Percentiles rank a stretch among this genome's conserved stretches.
Conservation (phyloP, 2,113 vertebrate species). For the Sinocyclocheilus anophthalmus region DNA sequence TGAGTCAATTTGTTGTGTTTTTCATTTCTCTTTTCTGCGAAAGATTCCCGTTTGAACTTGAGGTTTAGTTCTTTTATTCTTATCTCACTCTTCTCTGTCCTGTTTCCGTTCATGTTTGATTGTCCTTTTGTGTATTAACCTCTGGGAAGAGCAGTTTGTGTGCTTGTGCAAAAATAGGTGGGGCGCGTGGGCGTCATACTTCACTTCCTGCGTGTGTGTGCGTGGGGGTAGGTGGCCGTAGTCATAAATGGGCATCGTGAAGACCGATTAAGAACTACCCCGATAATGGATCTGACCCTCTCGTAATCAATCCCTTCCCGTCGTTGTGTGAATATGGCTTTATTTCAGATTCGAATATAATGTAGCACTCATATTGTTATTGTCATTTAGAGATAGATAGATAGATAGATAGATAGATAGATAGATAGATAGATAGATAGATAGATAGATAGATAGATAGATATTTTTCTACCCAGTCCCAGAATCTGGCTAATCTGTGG, state of each 20-base stretch:
- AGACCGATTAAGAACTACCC: constrained; percentile 53
- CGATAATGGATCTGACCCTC: constrained; percentile 50
- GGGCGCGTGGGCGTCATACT: too few relatives aligned
- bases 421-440: neutral
- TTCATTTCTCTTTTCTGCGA: neutral
- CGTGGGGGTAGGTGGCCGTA: too few relatives aligned
- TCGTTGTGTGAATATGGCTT: constrained; percentile 37
- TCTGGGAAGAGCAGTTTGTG: constrained; percentile 25
- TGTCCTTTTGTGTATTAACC: constrained; percentile 12
- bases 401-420: neutral
- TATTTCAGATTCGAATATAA: neutral
- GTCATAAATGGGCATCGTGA: constrained; percentile 41
- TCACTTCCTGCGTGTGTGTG: too few relatives aligned
- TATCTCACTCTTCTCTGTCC: neutral
- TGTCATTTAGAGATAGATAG: neutral
- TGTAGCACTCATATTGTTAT: neutral
- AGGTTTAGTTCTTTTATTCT: neutral
- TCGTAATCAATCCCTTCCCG: constrained; percentile 48
- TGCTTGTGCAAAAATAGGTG: too few relatives aligned
- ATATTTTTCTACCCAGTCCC: too few relatives aligned
- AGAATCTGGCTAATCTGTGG: too few relatives aligned
- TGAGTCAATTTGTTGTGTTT: neutral
- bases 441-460: neutral
- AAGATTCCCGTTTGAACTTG: neutral
- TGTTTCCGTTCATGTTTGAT: neutral